These are phyloP conservation scores for Daboia siamensis DNA, from an alignment of 2,113 vertebrate species.

Conservation along the genomic window DNA sequence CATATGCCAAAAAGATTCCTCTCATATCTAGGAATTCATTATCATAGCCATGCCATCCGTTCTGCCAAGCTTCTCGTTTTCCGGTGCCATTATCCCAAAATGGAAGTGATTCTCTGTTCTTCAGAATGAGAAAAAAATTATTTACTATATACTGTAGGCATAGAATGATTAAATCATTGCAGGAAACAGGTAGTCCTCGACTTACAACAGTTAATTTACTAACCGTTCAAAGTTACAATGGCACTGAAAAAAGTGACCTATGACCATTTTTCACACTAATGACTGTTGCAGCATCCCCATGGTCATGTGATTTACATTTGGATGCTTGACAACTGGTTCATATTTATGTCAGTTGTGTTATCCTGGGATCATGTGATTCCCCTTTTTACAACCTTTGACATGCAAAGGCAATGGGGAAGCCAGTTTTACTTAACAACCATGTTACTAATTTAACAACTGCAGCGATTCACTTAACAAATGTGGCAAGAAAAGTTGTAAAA, in stretches of 20 bases:
- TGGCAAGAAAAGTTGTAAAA: background rate
- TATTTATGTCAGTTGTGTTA: background rate
- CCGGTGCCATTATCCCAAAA: conserved; percentile 86
- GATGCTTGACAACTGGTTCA: background rate
- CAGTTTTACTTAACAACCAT: background rate
- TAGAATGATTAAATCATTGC: background rate
- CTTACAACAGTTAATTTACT: background rate
- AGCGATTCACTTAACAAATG: background rate
- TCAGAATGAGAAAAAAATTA: conserved; percentile 16
- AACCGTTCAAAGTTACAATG: background rate
- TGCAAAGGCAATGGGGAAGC: background rate
- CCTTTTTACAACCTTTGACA: background rate
- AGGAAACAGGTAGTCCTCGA: background rate
- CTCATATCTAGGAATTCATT: conserved; percentile 91
- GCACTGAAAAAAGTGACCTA: background rate
- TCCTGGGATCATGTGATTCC: background rate
- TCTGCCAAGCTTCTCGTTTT: conserved; percentile 80
- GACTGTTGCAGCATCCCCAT: background rate
- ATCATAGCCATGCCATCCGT: conserved; percentile 95
- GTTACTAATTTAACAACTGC: background rate
- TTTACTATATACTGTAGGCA: background rate
- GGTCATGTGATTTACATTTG: background rate
- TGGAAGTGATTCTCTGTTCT: conserved; percentile 84
- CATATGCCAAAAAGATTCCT: conserved; percentile 87
- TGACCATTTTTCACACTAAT: background rate